Base-by-base conservation (phyloP, 2,797 vertebrate genomes). In the Takifugu ocellatus region DNA sequence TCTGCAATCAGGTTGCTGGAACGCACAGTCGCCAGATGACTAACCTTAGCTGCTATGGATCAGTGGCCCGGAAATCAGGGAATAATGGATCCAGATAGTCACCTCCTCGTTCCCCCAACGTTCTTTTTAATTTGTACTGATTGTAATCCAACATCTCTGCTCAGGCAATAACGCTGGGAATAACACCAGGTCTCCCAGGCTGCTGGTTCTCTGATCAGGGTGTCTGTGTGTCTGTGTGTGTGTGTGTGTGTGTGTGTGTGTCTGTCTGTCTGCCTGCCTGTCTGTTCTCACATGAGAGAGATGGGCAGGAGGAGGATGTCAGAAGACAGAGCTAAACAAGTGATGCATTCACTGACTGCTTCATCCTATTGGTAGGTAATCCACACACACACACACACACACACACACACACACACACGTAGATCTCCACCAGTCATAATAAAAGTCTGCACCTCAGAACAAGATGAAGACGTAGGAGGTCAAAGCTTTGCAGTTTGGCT, bases 101-200 rank as follows among this genome's bases (percentile, higher is more conserved):
- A 56, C 63, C 66, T 75, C 63, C 76, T 56, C 80, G 90, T 87
- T 91, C 81, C 83, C 83, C 87, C 83, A 76, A 85, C 88, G 85
- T 89, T 89, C 17, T 93, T 93, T 95, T 95, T 96, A 93, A 96
- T 96, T 95, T 93, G 91, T 90, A 91, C 89, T 74, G 87, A 90
- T 91, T 88, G 86, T 91, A 90, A 94, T 94, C 91, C 91, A 89
- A 82, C 78, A 84, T 63, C 87, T 85, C 83, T 83, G 79, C 89
- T 91, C 89, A 71, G 55, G 82, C 77, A 70, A 81, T 85, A 90
- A 84, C 68, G 49, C 70, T 70, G 83, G 64, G 84, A 76, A 71
- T 75, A 67, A 57, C 51, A 69, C 56, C 12, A 14, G 36, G 36
- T 39, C 36, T 39, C 8, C 11, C 36, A 39, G 51, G 63, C 49